A percentile compares a stretch with the other conserved stretches of the same genome.
Evolutionary conservation across 1,140 invertebrate species (phyloP).

Genomic region (Argopecten irradians): DNA sequence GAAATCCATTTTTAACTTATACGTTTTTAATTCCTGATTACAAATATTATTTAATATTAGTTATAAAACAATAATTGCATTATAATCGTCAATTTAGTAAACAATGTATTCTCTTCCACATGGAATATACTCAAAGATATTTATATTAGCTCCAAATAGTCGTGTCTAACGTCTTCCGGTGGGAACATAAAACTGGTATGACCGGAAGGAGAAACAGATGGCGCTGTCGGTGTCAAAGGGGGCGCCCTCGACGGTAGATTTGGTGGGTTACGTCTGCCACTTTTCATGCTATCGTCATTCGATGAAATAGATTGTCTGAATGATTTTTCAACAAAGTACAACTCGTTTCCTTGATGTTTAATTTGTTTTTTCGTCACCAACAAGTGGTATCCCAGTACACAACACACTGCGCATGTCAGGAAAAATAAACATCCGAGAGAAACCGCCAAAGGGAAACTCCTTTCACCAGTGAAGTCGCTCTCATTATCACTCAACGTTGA

Average conservation of each 20-base stretch:
- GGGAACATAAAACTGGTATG: not conserved
- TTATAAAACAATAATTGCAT: too few relatives aligned
- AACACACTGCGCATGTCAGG: not conserved
- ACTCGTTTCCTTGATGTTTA: not conserved
- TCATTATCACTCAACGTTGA: not conserved
- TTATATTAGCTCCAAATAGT: not conserved
- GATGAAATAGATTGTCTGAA: not conserved
- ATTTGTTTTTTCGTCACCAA: not conserved
- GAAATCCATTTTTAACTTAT: too few relatives aligned
- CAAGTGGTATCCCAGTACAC: not conserved
- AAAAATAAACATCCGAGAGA: not conserved
- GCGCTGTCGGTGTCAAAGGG: not conserved
- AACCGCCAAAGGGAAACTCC: not conserved
- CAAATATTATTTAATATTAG: too few relatives aligned
- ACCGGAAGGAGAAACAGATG: not conserved
- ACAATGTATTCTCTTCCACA: too few relatives aligned
- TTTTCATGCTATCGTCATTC: not conserved
- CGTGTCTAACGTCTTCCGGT: not conserved
- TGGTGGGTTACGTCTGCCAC: not conserved
- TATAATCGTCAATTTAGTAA: too few relatives aligned
- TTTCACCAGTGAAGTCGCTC: not conserved
- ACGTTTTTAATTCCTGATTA: too few relatives aligned
- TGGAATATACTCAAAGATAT: not conserved
- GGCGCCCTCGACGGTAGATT: not conserved
- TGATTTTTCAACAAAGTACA: not conserved